Evolutionary conservation across 2,797 vertebrate species (phyloP).

Genomic region (Micrastur ruficollis): DNA sequence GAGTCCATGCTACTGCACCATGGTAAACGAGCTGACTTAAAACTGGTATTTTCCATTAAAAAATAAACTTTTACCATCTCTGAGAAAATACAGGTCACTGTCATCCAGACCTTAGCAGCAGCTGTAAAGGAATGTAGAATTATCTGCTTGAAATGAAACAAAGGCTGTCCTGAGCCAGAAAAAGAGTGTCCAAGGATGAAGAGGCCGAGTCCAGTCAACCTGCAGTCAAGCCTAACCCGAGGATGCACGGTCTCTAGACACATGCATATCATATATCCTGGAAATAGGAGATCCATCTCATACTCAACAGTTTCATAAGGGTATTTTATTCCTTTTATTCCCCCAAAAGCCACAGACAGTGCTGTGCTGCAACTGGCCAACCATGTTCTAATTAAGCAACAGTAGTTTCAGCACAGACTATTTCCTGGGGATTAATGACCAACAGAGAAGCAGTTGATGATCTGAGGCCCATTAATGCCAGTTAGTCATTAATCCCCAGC

Average conservation of each 20-base stretch:
- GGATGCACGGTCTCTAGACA: neutral
- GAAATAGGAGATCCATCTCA: neutral
- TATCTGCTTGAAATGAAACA: neutral
- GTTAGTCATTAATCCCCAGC: conserved; percentile 42
- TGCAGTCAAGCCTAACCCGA: neutral
- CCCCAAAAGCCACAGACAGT: neutral
- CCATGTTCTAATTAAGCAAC: conserved; percentile 32
- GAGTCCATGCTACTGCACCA: neutral
- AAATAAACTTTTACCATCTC: conserved; percentile 18
- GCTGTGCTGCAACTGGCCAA: conserved; percentile 15
- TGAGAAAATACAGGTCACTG: conserved; percentile 7
- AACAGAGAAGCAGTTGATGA: conserved; percentile 42
- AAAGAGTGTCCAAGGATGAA: neutral
- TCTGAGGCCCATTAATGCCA: conserved; percentile 46
- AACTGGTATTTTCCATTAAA: conserved; percentile 7
- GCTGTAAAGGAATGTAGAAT: neutral
- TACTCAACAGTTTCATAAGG: neutral
- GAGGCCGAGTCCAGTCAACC: neutral
- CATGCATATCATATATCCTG: neutral
- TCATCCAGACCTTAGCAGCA: conserved; percentile 2
- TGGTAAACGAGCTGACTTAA: neutral
- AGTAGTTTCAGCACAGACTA: neutral
- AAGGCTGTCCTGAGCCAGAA: neutral
- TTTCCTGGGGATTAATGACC: conserved; percentile 63
- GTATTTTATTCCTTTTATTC: neutral